phyloP scores from a whole-genome alignment of 1,140 invertebrate species.

The Apis florea region DNA sequence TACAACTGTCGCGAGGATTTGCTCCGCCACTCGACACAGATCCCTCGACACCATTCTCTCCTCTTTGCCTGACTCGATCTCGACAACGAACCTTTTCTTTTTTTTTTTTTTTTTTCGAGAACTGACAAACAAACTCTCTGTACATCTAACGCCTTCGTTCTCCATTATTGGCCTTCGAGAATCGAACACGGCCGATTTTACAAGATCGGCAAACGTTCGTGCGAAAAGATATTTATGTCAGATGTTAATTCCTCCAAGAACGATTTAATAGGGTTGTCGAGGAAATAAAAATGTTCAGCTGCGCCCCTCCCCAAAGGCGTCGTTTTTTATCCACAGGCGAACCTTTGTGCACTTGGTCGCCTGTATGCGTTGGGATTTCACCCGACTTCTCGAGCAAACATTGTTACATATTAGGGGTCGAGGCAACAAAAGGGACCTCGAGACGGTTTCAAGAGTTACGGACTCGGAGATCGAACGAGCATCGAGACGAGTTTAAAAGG shows the following conservation, averaged over 20 bases:
- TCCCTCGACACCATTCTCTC: not conserved
- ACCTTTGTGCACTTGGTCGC: constrained; percentile 46
- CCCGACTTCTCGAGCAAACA: constrained; percentile 58
- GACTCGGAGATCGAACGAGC: not conserved
- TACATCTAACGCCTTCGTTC: constrained; percentile 36
- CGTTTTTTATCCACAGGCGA: constrained; percentile 34
- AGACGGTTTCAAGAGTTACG: not conserved
- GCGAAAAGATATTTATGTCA: constrained; percentile 35
- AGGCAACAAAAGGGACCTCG: constrained; percentile 22
- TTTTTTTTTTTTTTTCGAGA: constrained; percentile 39
- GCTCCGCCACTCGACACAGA: constrained; percentile 36
- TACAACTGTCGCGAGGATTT: constrained; percentile 59
- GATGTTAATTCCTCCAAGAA: constrained; percentile 48
- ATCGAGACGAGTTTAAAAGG: not conserved
- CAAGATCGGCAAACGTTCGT: constrained; percentile 36
- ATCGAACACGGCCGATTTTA: constrained; percentile 30
- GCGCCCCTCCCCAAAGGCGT: constrained; percentile 17
- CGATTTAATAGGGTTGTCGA: constrained; percentile 46
- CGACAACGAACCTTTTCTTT: no score
- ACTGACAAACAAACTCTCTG: constrained; percentile 45
- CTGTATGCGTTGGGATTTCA: constrained; percentile 61
- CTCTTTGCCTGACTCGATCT: not conserved
- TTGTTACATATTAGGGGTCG: constrained; percentile 37
- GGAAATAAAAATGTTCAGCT: constrained; percentile 25
- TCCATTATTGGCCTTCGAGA: constrained; percentile 50